Base-by-base conservation (phyloP, 2,888 invertebrate species). In the Aspidiotus destructor region DNA sequence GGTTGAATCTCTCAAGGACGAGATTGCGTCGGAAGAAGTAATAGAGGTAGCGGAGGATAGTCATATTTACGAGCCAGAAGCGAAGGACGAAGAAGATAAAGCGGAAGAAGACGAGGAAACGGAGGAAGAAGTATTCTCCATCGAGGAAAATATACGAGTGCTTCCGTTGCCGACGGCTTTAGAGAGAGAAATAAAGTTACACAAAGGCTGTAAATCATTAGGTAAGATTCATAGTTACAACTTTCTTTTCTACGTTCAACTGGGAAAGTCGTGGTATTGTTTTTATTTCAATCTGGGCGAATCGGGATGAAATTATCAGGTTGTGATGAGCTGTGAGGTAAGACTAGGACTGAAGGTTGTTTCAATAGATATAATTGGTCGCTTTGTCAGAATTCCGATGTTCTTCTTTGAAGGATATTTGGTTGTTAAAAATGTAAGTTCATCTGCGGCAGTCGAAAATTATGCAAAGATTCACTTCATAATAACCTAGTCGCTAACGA, bases 121-220 rank as follows among this genome's bases (percentile, higher is more conserved):
- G 15, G 57, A 28, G 28, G 67, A 67, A 13, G 67, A 67, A 42
- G 67, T 60, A 15, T 48, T 17, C 17, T 40, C 62, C 15, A 69
- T 69, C 42, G 69, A 69, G 17, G 69, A 73, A 11, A 73, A 75
- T 42, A 75, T 75, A 64, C 77, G 79, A 58, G 55, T 60, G 60
- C 61, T 71, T 53, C 71, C 72, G 28, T 77, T 83, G 48, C 82
- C 83, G 1, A 71, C 79, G 5, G 79, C 80, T 15, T 76, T 83
- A 40, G 84, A 84, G 75, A 75, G 79, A 71, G 80, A 79, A 71
- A 79, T 84, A 70, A 79, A 79, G 72, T 77, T 84, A 41, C 79
- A 79, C 70, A 83, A 83, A 75, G 82, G 81, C 69, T 77, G 78
- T 54, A 80, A 81, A 65, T 80, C 81, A 40, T 74, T 84, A 68